Base-by-base conservation (phyloP, 2,888 invertebrate genomes). In the Nebria salina region DNA sequence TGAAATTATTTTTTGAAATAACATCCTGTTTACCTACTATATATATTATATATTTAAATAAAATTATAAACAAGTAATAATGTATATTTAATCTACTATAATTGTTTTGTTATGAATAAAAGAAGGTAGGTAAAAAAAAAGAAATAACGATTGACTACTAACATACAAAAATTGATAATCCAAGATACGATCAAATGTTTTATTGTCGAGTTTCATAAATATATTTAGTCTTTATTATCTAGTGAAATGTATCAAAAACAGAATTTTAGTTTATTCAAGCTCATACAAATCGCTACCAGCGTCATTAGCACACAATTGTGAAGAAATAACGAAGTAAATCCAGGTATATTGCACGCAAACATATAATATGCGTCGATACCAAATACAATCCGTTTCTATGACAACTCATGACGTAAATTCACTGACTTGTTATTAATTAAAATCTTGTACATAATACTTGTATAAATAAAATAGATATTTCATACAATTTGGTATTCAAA, bases 301-400 rank as follows among this genome's bases (percentile, higher is more conserved):
- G 54, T 54, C 54, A 54, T 54, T 8, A 54, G 54, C 54, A 54
- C 54, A 7, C 7, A 54, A 54, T 54, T 11, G 7, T 13, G 8
- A 54, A 54, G 54, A 54, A 54, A 54, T 54, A 54, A 54, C 54
- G 54, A 54, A 54, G 4, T 2, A 54, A 54, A 54, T 13, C 54
- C 8, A 54, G 54, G 54, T 54, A 54, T 54, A 54, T 54, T 6
- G 54, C 26, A 70, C 70, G 70, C 26, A 70, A 70, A 5, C 41
- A 34, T 20, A 25, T 54, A 54, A 64, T 72, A 73, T 73, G 78
- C 73, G 41, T 72, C 73, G 73, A 65, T 72, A 26, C 73, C 64
- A 72, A 72, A 78, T 72, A 78, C 65, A 73, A 72, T 73, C 65
- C 26, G 73, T 78, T 73, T n/a, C 73, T 73, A 78, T 73, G 65